phyloP scores from a whole-genome alignment of 2,113 vertebrate species.

The Vulpes ferrilata region DNA sequence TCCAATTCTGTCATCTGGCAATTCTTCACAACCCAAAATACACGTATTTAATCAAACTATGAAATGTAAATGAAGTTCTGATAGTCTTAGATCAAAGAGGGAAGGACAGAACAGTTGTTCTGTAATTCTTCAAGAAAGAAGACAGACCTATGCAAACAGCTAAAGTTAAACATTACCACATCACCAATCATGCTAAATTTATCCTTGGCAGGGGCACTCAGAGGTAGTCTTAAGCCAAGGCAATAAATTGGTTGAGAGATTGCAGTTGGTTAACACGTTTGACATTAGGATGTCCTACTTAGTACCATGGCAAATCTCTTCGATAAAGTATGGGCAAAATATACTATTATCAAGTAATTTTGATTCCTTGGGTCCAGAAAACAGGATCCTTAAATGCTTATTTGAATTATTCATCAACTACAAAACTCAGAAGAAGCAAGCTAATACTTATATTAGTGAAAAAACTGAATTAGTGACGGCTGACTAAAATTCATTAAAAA shows the following conservation, averaged over 20 bases:
- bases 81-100: slow-evolving; percentile 83
- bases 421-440: slow-evolving; percentile 76
- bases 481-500: slow-evolving; percentile 80
- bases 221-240: slow-evolving; percentile 63
- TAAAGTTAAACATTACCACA: slow-evolving; percentile 78
- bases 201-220: slow-evolving; percentile 66
- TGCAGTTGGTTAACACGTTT: slow-evolving; percentile 56
- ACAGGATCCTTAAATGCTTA: slow-evolving; percentile 61
- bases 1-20: slow-evolving; percentile 79
- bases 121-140: slow-evolving; percentile 79
- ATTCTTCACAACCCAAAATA: slow-evolving; percentile 79
- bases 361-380: slow-evolving; percentile 55
- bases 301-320: slow-evolving; percentile 56
- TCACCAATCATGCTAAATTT: slow-evolving; percentile 76
- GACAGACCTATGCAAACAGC: slow-evolving; percentile 80
- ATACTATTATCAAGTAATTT: slow-evolving; percentile 75
- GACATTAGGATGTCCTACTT: slow-evolving; percentile 44
- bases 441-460: slow-evolving; percentile 78
- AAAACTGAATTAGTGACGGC: slow-evolving; percentile 68
- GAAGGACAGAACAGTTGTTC: slow-evolving; percentile 71
- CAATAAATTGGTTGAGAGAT: slow-evolving; percentile 75
- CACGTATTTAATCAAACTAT: slow-evolving; percentile 79
- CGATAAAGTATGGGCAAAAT: slow-evolving; percentile 45
- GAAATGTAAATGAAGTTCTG: slow-evolving; percentile 86
- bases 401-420: slow-evolving; percentile 77